Evolutionary conservation across 1,140 invertebrate species (phyloP).

Genomic region (Laupala kohalensis): DNA sequence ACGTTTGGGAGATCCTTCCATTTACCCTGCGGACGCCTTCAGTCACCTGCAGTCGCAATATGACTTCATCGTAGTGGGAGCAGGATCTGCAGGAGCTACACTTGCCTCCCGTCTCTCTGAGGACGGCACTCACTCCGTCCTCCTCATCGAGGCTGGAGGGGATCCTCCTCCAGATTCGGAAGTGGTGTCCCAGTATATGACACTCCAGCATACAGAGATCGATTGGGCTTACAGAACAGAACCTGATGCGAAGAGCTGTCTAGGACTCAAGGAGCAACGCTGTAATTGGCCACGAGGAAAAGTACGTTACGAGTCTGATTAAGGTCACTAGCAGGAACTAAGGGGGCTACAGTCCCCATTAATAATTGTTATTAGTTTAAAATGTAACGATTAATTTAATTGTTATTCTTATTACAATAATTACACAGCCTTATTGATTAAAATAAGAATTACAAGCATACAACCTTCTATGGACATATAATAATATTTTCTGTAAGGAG

Average conservation of each 20-base stretch:
- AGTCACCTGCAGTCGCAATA: conserved; percentile 8
- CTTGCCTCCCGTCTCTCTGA: conserved; percentile 33
- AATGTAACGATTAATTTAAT: too few species aligned
- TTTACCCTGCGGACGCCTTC: neutral
- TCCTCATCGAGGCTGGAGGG: conserved; percentile 34
- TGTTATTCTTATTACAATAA: too few species aligned
- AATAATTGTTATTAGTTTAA: too few species aligned
- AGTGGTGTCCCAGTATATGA: conserved; percentile 18
- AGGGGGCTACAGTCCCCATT: too few species aligned
- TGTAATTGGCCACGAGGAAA: conserved; percentile 33
- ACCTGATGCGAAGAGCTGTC: conserved; percentile 33
- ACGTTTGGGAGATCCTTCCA: neutral
- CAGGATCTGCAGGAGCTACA: conserved; percentile 37
- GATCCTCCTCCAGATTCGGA: conserved; percentile 22
- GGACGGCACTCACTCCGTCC: conserved; percentile 23
- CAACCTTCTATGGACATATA: too few species aligned
- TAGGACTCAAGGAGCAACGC: conserved; percentile 24
- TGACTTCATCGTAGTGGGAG: conserved; percentile 29
- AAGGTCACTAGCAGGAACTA: too few species aligned
- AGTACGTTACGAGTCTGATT: too few species aligned
- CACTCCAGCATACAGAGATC: conserved; percentile 19
- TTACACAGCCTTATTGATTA: too few species aligned
- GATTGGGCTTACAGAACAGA: conserved; percentile 39
- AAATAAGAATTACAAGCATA: too few species aligned
- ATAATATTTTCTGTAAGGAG: too few species aligned